phyloP scores from a whole-genome alignment of 2,888 invertebrate species.

The Monopis laevigella region DNA sequence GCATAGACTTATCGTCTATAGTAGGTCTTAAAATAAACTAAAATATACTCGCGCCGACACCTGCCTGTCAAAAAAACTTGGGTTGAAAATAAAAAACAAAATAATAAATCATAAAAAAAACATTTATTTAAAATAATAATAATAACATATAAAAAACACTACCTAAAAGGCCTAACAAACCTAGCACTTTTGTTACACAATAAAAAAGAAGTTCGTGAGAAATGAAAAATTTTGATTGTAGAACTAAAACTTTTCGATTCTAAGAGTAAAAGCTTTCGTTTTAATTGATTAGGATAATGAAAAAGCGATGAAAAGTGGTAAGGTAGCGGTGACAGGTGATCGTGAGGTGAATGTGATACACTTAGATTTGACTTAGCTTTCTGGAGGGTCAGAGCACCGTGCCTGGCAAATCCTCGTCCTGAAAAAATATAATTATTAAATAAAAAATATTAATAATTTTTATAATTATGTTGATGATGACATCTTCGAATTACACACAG shows the following conservation, averaged over 20 bases:
- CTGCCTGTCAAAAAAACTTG: too few species aligned
- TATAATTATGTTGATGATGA: not conserved
- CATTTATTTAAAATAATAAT: not conserved
- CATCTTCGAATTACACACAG: not conserved
- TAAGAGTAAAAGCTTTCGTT: too few species aligned
- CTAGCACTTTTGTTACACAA: too few species aligned
- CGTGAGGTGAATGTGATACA: conserved; percentile 49
- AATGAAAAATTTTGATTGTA: too few species aligned
- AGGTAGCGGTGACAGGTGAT: conserved; percentile 52
- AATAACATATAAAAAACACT: not conserved
- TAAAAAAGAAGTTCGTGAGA: too few species aligned
- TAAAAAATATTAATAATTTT: conserved; percentile 7
- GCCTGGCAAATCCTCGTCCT: conserved; percentile 62
- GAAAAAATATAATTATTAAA: conserved; percentile 26
- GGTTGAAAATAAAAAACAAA: not conserved
- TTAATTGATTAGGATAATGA: not conserved
- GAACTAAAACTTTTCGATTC: too few species aligned
- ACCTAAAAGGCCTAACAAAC: too few species aligned
- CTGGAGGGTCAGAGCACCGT: conserved; percentile 49
- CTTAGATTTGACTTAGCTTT: conserved; percentile 59
- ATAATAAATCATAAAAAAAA: not conserved
- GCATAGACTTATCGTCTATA: too few species aligned
- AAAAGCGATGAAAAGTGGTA: conserved; percentile 50
- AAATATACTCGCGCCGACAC: too few species aligned
- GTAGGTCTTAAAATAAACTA: too few species aligned